Base-by-base conservation (phyloP, 2,888 invertebrate species). In the Gryllus longicercus region DNA sequence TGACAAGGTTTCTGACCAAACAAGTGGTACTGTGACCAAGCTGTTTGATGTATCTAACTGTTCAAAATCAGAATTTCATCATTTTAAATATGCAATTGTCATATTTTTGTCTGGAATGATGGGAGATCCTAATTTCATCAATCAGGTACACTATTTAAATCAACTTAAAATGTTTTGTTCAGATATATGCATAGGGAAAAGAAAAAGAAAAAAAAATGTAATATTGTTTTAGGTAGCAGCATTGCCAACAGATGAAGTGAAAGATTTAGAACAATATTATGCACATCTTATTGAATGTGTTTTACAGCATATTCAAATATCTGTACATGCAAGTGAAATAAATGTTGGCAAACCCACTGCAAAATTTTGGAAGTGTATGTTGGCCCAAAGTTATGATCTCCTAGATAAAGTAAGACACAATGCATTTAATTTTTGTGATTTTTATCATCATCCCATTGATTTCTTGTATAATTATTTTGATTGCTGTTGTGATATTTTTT, bases 301-400 rank as follows among this genome's bases (percentile, higher is more conserved):
- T 2, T 87, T 95, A 11, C 89, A 91, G 0, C 92, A 91, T 82
- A 92, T 95, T 76, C 92, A 93, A 83, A 88, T 88, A 23, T 90
- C 93, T 16, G 91, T 92, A 0, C 91, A 90, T 83, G 89, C 91
- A 0, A 88, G 90, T 0, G 93, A 94, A 83, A 89, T 90, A 75
- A 89, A 90, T 80, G 88, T 90, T 0, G 91, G 90, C 1, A 87
- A 88, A 11, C 88, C 89, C 0, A 83, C 86, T 12, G 88, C 88
- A 0, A 94, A 94, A 85, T 97, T 94, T 85, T 96, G 96, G 95
- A 93, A 93, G 84, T 93, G 93, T 0, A 90, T 96, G 87, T 87
- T 94, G 18, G 93, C 95, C 85, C 92, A 94, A 84, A 91, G 92
- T 76, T 94, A 94, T 84, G 95, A 96, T 84, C 89, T 95, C 76